These are phyloP conservation scores for Clarias batrachus DNA, from an alignment of 2,113 vertebrate species.

Conservation along the genomic window DNA sequence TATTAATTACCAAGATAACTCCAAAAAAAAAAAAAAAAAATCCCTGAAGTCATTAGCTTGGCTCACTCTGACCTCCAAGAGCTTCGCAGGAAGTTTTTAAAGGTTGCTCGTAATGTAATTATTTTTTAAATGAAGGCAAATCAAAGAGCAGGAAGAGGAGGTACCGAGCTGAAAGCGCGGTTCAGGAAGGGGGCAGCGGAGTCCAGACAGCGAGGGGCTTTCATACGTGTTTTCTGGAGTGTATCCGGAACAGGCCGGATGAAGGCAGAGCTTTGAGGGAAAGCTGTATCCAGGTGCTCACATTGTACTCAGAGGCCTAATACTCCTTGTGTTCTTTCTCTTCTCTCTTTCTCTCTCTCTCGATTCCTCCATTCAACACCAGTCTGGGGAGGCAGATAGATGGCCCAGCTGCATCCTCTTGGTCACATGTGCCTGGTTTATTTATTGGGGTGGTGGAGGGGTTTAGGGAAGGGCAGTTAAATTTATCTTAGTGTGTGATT, in stretches of 20 bases:
- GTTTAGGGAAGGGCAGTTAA: not conserved
- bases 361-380: constrained; percentile 31
- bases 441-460: not conserved
- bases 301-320: constrained; percentile 46
- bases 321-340: constrained; percentile 13
- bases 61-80: constrained; percentile 1
- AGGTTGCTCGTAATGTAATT: constrained; percentile 39
- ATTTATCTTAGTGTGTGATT: not conserved
- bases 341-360: not conserved
- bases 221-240: constrained; percentile 40
- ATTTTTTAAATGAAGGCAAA: constrained; percentile 26
- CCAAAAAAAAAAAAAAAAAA: not conserved
- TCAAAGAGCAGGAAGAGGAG: constrained; percentile 50
- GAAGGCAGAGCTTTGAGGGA: constrained; percentile 41
- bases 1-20: not conserved
- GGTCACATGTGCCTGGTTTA: constrained; percentile 51
- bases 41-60: not conserved
- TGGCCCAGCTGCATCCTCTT: constrained; percentile 59
- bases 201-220: constrained; percentile 49
- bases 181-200: constrained; percentile 31
- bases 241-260: constrained; percentile 47
- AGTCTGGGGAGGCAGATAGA: constrained; percentile 49
- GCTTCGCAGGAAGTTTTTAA: constrained; percentile 42
- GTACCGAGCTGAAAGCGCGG: constrained; percentile 30
- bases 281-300: constrained; percentile 53